Evolutionary conservation across 1,140 invertebrate genomes (phyloP).

Genomic region (Cydia amplana): DNA sequence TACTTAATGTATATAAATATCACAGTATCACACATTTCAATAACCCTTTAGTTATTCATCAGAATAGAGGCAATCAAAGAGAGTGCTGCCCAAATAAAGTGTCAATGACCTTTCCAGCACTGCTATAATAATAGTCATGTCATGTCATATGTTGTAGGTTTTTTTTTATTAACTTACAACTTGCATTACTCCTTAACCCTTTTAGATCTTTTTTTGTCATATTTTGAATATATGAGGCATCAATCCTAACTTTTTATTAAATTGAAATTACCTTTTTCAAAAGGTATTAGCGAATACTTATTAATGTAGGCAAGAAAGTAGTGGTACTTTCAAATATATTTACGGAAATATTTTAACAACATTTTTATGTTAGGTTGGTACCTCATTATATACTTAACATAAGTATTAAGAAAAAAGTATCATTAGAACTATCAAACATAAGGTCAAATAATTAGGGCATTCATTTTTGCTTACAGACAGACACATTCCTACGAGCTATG

Average conservation of each 20-base stretch:
- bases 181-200: neutral
- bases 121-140: constrained; percentile 28
- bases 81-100: neutral
- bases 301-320: no score
- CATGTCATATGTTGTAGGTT: neutral
- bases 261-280: no score
- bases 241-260: no score
- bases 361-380: neutral
- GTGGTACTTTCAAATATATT: neutral
- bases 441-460: no score
- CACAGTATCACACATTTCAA: neutral
- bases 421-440: no score
- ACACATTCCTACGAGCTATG: neutral
- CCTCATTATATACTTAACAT: no score
- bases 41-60: neutral
- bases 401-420: no score
- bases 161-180: neutral
- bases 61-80: neutral
- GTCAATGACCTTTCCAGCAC: constrained; percentile 19
- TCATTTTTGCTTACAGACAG: no score
- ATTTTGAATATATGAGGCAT: no score
- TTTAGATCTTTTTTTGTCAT: no score
- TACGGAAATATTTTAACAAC: neutral
- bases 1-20: no score
- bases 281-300: no score